Base-by-base conservation (phyloP, 2,797 vertebrate genomes). In the Harpagifer antarcticus region DNA sequence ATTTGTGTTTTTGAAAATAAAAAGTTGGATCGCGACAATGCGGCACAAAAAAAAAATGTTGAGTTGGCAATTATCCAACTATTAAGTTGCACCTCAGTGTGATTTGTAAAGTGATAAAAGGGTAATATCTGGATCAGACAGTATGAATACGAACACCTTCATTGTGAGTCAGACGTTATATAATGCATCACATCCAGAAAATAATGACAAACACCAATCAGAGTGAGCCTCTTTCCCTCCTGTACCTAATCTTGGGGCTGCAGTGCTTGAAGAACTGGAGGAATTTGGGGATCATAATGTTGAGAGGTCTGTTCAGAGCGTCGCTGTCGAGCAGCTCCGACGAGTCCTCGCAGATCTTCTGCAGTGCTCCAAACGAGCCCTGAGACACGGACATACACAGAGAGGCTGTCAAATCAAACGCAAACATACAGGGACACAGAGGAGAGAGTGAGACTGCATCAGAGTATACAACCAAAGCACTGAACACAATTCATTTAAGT, bases 251-350 rank as follows among this genome's bases (percentile, higher is more conserved):
- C 79, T 98, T 99, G 66, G 97, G 96, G 88, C 97, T 99, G 93
- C 97, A 97, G 85, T 99, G 97, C 87, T 97, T 98, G 88, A 99
- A 99, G 87, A 98, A 98, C 91, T 99, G 97, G 57, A 99, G 94
- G 86, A 99, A 98, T 68, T 99, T 99, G 15, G 98, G 98, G 68
- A 99, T 99, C 97, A 99, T 98, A 86, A 98, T 91, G 88, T 97
- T 98, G 44, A 99, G 96, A 1, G 97, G 97, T 14, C 97, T 92
- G 87, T 98, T 97, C 73, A 99, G 95, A 16, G 97, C 97, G 1
- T 98, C 97, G 0, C 96, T 99, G 89, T 99, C 97, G 85, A 99
- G 91, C 65, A 99, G 96, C 93, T 99, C 97, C 0, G 97, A 98
- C 0, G 97, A 99, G 74, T 98, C 97, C 88, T 99, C 97, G 0